Conservation (phyloP, 2,113 vertebrate genomes). For the Columba livia region DNA sequence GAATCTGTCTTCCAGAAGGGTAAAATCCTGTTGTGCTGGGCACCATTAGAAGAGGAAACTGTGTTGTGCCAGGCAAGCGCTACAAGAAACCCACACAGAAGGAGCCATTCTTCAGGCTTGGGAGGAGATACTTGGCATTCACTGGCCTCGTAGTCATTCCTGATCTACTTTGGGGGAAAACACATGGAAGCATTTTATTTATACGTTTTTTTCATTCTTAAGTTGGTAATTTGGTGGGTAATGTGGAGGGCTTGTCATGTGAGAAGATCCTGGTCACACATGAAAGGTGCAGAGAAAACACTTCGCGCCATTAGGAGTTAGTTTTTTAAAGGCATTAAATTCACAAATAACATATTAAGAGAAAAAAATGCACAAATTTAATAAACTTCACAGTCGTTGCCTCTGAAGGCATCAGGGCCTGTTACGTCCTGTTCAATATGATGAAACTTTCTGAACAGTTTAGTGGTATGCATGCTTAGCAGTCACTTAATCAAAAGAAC, state of each 20-base stretch:
- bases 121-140: no score
- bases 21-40: not conserved
- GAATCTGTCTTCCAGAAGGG: not conserved
- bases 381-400: not conserved
- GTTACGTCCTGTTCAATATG: not conserved
- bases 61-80: not conserved
- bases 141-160: no score
- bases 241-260: no score
- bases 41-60: not conserved
- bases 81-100: not conserved
- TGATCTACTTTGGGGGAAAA: no score
- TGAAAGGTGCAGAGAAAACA: no score
- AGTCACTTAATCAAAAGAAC: not conserved
- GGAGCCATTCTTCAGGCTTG: no score
- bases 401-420: not conserved
- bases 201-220: no score
- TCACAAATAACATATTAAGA: not conserved
- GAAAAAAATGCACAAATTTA: not conserved
- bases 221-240: no score
- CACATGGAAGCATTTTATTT: no score
- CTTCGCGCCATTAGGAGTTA: not conserved
- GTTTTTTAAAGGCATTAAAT: not conserved
- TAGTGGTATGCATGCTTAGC: not conserved
- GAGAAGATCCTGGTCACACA: no score
- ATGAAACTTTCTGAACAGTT: not conserved